Conservation (phyloP, 92 coral and sea anemone genomes). For the Siderastrea radians region DNA sequence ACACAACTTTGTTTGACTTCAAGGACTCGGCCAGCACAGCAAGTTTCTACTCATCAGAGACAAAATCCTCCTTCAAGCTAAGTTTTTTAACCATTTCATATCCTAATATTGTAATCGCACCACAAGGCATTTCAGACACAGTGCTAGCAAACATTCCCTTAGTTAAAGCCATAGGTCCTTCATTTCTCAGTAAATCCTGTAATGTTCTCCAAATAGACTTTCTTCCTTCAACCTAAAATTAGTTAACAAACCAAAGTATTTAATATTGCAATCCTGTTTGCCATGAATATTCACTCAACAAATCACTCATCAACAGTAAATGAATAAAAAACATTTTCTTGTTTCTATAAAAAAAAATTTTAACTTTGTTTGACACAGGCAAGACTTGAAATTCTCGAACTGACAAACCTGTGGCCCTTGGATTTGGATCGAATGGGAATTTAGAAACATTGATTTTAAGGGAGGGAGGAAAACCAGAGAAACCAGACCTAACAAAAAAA, state of each 20-base stretch:
- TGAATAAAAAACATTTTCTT: no score
- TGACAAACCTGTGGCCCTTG: no score
- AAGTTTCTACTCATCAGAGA: not conserved
- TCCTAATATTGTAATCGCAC: conserved; percentile 73
- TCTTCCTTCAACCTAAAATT: conserved; percentile 75
- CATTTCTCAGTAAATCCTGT: conserved; percentile 64
- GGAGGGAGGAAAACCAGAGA: no score
- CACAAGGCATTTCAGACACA: conserved; percentile 74
- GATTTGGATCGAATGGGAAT: no score
- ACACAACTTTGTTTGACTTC: not conserved
- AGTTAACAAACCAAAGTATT: not conserved
- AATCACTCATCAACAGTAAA: no score
- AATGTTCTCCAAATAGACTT: conserved; percentile 68
- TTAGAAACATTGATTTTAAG: no score
- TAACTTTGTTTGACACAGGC: no score
- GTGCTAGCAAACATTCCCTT: conserved; percentile 82
- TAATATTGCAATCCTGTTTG: not conserved
- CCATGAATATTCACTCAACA: no score
- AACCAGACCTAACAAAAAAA: no score
- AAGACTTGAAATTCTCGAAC: no score
- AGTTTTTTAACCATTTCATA: conserved; percentile 80
- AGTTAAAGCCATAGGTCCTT: conserved; percentile 74
- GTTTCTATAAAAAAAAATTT: no score
- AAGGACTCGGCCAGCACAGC: not conserved
- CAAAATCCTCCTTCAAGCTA: conserved; percentile 68